phyloP scores from a whole-genome alignment of 2,888 invertebrate genomes.

The Xylota sylvarum region DNA sequence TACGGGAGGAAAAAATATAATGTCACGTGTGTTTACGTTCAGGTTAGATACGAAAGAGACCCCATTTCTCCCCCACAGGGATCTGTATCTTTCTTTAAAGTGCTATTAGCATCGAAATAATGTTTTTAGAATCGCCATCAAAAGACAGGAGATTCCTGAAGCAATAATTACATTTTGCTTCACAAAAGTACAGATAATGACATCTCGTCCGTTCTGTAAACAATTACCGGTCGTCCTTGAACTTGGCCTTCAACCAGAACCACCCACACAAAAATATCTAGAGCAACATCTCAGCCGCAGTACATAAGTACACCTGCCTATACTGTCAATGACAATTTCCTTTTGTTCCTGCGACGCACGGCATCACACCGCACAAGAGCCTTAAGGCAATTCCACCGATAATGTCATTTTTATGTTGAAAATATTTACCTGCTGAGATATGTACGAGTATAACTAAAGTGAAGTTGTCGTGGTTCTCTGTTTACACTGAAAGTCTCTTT shows the following conservation, averaged over 20 bases:
- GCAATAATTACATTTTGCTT: slow-evolving; percentile 24
- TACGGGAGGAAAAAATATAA: neutral
- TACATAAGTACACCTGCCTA: neutral
- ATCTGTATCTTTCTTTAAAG: neutral
- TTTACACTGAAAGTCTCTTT: slow-evolving; percentile 26
- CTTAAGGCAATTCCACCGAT: slow-evolving; percentile 25
- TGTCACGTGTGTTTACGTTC: slow-evolving; percentile 22
- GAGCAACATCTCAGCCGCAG: neutral
- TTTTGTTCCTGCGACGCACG: slow-evolving; percentile 16
- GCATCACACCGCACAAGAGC: neutral
- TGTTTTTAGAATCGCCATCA: slow-evolving; percentile 6
- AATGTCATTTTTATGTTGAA: slow-evolving; percentile 26
- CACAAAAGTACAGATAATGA: neutral
- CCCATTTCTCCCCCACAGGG: neutral
- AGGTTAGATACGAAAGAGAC: neutral
- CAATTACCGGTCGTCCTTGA: slow-evolving; percentile 10
- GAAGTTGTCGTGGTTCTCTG: slow-evolving; percentile 24
- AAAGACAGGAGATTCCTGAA: neutral
- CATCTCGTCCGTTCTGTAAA: slow-evolving; percentile 7
- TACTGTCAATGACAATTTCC: neutral
- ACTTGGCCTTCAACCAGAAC: neutral
- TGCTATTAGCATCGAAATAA: slow-evolving; percentile 16
- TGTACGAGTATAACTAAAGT: slow-evolving; percentile 16
- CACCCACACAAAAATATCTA: too few species aligned
- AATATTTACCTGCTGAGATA: slow-evolving; percentile 3